Evolutionary conservation across 1,140 invertebrate species (phyloP).

Genomic region (Capitella teleta): DNA sequence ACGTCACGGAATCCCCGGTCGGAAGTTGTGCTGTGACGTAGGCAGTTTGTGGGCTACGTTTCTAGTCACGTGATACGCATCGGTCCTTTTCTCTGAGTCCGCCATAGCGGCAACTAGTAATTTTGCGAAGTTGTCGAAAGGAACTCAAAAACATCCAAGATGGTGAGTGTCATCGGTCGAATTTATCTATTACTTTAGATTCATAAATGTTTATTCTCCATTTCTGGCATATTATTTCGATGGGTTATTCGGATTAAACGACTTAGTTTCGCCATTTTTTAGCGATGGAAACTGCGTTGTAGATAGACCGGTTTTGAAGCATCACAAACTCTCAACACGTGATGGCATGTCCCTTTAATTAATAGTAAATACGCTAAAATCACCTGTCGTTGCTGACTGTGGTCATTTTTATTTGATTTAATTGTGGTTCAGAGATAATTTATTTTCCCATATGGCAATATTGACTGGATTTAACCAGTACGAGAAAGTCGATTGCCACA

Average conservation of each 20-base stretch:
- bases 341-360: not conserved
- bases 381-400: not conserved
- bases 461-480: too few relatives aligned
- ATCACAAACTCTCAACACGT: not conserved
- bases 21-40: too few relatives aligned
- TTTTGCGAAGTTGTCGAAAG: slow-evolving; percentile 13
- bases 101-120: slow-evolving; percentile 16
- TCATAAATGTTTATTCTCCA: not conserved
- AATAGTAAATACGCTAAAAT: not conserved
- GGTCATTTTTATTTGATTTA: too few relatives aligned
- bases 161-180: slow-evolving; percentile 23
- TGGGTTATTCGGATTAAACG: not conserved
- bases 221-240: not conserved
- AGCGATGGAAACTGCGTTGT: not conserved
- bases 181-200: not conserved
- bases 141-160: slow-evolving; percentile 27
- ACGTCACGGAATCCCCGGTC: too few relatives aligned
- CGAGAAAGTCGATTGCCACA: too few relatives aligned
- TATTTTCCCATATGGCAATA: too few relatives aligned
- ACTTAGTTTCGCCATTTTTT: not conserved
- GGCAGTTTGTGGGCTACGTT: too few relatives aligned
- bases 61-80: slow-evolving; percentile 19
- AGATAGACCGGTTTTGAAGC: not conserved
- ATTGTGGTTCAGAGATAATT: too few relatives aligned
- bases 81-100: slow-evolving; percentile 22